These are phyloP conservation scores for Caenorhabditis zanzibari DNA, from an alignment of 2,888 invertebrate species.

Conservation along the genomic window DNA sequence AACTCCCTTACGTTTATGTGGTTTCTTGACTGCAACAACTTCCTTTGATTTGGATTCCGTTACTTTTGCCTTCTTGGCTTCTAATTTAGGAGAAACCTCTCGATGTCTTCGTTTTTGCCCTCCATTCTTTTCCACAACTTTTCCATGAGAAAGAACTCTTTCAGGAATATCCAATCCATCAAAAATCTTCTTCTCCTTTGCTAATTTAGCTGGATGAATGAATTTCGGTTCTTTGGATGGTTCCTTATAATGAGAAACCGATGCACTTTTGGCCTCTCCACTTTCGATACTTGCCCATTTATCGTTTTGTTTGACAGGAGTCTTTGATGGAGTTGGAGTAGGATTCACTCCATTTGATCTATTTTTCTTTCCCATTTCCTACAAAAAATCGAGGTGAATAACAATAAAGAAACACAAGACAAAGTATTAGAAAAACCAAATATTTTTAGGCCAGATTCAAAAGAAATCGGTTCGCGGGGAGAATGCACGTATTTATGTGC, in stretches of 20 bases:
- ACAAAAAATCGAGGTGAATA: background rate
- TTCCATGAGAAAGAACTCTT: conserved; percentile 32
- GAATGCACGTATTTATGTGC: background rate
- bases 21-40: background rate
- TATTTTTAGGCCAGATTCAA: conserved; percentile 47
- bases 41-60: conserved; percentile 10
- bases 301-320: conserved; percentile 42
- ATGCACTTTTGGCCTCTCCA: conserved; percentile 58
- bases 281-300: conserved; percentile 66
- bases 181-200: conserved; percentile 40
- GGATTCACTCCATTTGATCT: background rate
- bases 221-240: conserved; percentile 53
- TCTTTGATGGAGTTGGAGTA: background rate
- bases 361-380: conserved; percentile 47
- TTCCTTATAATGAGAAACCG: conserved; percentile 45
- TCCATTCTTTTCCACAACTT: background rate
- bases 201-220: conserved; percentile 55
- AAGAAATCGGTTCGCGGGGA: conserved; percentile 26
- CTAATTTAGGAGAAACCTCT: conserved; percentile 24
- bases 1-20: conserved; percentile 14
- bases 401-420: background rate
- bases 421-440: background rate
- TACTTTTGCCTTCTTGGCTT: conserved; percentile 21
- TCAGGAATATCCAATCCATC: conserved; percentile 52
- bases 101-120: conserved; percentile 33